These are phyloP conservation scores for Lepidostoma basale DNA, from an alignment of 1,140 invertebrate species.

Conservation along the genomic window DNA sequence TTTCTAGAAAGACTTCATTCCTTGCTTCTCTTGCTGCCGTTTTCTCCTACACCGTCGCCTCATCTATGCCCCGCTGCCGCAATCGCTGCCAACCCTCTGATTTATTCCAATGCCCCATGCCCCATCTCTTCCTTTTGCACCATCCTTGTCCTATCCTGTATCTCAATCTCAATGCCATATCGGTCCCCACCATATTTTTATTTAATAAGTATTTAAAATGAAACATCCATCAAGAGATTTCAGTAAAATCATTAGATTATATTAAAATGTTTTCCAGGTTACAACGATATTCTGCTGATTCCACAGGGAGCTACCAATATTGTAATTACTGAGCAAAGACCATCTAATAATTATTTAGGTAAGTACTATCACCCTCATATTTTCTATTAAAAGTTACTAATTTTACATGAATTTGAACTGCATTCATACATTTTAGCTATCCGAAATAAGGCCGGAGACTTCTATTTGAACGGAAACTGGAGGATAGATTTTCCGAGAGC, in stretches of 20 bases:
- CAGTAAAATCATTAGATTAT: not conserved
- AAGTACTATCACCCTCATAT: conserved; percentile 44
- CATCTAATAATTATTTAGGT: conserved; percentile 95
- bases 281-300: conserved; percentile 91
- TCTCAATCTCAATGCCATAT: too few species aligned
- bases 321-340: conserved; percentile 75
- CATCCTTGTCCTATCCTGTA: too few species aligned
- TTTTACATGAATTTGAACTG: not conserved
- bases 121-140: too few species aligned
- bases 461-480: conserved; percentile 94
- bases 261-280: conserved; percentile 67
- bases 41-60: too few species aligned
- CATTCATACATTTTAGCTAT: conserved; percentile 66
- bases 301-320: conserved; percentile 95
- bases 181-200: too few species aligned
- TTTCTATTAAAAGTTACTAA: not conserved
- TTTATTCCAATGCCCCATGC: too few species aligned
- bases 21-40: too few species aligned
- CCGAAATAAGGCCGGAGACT: conserved; percentile 80
- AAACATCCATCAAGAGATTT: too few species aligned
- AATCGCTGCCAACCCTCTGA: too few species aligned
- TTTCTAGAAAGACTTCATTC: too few species aligned
- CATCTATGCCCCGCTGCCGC: too few species aligned
- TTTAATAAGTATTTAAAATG: too few species aligned
- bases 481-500: conserved; percentile 87